These are phyloP conservation scores for Lordiphosa fenestrarum DNA, from an alignment of 2,888 invertebrate genomes.

Conservation along the genomic window DNA sequence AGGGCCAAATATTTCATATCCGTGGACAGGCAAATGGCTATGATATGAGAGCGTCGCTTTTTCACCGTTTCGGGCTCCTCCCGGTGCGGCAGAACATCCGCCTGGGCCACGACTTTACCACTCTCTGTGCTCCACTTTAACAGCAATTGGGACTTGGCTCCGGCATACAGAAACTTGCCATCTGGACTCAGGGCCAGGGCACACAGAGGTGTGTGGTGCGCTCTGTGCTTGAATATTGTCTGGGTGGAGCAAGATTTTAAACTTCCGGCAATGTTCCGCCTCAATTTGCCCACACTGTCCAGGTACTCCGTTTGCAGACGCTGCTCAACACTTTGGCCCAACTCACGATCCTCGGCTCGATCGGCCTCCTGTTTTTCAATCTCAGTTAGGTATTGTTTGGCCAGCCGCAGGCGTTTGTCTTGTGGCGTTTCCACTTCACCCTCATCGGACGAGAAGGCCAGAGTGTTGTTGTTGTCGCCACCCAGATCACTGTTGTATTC, in stretches of 20 bases:
- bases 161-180: conserved; percentile 87
- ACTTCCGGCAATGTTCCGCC: conserved; percentile 86
- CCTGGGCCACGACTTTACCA: conserved; percentile 83
- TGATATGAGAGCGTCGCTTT: conserved; percentile 81
- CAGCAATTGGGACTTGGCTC: conserved; percentile 92
- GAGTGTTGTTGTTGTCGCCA: conserved; percentile 29
- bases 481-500: conserved; percentile 82
- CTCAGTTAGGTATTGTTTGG: conserved; percentile 93
- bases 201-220: conserved; percentile 90
- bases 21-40: conserved; percentile 86
- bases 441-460: conserved; percentile 70
- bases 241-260: conserved; percentile 80
- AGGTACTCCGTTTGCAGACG: conserved; percentile 91
- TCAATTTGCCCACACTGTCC: conserved; percentile 91
- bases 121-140: conserved; percentile 90
- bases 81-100: conserved; percentile 80
- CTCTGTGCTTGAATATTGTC: conserved; percentile 85
- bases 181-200: conserved; percentile 89
- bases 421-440: conserved; percentile 88
- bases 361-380: conserved; percentile 90
- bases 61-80: conserved; percentile 70
- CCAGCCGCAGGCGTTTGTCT: conserved; percentile 93
- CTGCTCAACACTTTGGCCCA: conserved; percentile 83
- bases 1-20: conserved; percentile 91
- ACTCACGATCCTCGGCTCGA: conserved; percentile 84